Conservation (phyloP, 2,888 invertebrate genomes). For the Thymelicus sylvestris region DNA sequence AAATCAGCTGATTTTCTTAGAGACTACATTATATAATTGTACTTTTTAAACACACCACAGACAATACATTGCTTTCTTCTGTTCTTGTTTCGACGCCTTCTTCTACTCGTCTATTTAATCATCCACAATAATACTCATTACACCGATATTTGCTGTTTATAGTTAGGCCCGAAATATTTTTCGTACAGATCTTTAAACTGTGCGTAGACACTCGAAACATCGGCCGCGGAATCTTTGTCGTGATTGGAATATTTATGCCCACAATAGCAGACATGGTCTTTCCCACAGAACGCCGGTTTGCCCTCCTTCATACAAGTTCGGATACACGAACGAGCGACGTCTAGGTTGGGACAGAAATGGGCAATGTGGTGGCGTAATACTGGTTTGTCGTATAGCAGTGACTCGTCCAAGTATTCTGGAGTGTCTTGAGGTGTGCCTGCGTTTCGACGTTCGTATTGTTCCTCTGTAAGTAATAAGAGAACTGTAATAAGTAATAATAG, state of each 20-base stretch:
- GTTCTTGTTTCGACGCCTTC: too few relatives aligned
- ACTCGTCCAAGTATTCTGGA: constrained; percentile 15
- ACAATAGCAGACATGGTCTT: constrained; percentile 74
- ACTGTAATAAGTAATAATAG: neutral
- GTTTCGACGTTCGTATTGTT: neutral
- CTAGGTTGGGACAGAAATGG: constrained; percentile 71
- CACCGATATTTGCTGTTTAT: constrained; percentile 6
- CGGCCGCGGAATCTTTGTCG: constrained; percentile 37
- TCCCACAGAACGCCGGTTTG: constrained; percentile 74
- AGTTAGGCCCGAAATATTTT: constrained; percentile 64
- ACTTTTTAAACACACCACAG: too few relatives aligned
- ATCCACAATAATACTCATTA: neutral
- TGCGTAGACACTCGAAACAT: constrained; percentile 46
- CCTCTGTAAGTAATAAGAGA: neutral
- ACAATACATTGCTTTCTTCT: too few relatives aligned
- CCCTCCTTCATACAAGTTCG: constrained; percentile 60
- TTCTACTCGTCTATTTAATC: too few relatives aligned
- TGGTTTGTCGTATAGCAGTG: constrained; percentile 39
- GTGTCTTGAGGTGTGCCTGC: too few relatives aligned
- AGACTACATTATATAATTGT: too few relatives aligned
- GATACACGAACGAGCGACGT: constrained; percentile 65
- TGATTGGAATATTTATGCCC: constrained; percentile 58
- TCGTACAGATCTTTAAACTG: constrained; percentile 64
- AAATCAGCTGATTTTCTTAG: too few relatives aligned
- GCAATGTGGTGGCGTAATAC: constrained; percentile 70